These are phyloP conservation scores for Drosophila varians DNA, from an alignment of 1,140 invertebrate genomes.

Conservation along the genomic window DNA sequence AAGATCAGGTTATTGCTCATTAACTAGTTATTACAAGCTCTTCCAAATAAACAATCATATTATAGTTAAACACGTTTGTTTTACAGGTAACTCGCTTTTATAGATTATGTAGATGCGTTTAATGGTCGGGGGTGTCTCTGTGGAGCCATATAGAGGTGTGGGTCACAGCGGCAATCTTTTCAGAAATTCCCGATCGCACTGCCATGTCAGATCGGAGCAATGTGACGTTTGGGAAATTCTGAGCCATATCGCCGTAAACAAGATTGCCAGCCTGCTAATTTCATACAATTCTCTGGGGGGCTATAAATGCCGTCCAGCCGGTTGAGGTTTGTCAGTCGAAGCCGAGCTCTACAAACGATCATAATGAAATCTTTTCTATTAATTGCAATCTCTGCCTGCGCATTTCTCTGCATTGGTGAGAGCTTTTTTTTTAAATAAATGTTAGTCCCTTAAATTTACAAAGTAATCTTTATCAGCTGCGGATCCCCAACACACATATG, in stretches of 20 bases:
- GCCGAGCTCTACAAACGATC: slow-evolving; percentile 13
- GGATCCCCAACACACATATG: slow-evolving; percentile 42
- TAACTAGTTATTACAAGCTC: slow-evolving; percentile 23
- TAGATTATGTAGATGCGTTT: slow-evolving; percentile 15
- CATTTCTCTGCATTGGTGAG: slow-evolving; percentile 13
- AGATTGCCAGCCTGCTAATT: slow-evolving; percentile 15
- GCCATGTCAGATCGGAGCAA: slow-evolving; percentile 1
- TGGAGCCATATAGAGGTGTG: background rate
- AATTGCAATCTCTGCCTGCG: slow-evolving; percentile 17
- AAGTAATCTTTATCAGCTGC: slow-evolving; percentile 14
- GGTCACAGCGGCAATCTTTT: background rate
- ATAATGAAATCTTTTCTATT: slow-evolving; percentile 28
- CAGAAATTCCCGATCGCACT: slow-evolving; percentile 34
- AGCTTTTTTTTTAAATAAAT: background rate
- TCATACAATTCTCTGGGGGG: background rate
- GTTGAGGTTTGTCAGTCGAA: slow-evolving; percentile 3
- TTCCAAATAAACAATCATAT: slow-evolving; percentile 28
- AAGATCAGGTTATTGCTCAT: background rate
- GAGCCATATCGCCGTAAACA: slow-evolving; percentile 17
- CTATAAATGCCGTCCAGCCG: slow-evolving; percentile 19
- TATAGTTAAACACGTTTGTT: slow-evolving; percentile 3
- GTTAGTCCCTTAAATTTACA: background rate
- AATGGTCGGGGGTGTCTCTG: background rate
- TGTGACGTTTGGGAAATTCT: slow-evolving; percentile 31
- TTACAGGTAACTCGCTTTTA: background rate